phyloP scores from a whole-genome alignment of 2,888 invertebrate species.

The Neoascia interrupta region DNA sequence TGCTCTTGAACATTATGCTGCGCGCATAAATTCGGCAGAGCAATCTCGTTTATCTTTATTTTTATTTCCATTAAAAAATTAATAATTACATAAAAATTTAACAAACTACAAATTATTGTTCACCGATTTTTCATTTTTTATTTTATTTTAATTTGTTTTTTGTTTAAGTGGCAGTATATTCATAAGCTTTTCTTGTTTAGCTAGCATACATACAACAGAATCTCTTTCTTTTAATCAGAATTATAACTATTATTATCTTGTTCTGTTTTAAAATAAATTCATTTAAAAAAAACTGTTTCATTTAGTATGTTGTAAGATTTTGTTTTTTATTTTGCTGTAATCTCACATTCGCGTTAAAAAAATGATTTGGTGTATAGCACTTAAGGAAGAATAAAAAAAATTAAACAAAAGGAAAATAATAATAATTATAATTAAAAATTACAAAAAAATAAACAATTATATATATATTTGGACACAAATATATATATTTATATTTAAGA shows the following conservation, averaged over 20 bases:
- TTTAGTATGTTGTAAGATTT: slow-evolving; percentile 8
- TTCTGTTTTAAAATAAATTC: too few relatives aligned
- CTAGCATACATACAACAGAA: slow-evolving; percentile 36
- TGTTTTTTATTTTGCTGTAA: slow-evolving; percentile 17
- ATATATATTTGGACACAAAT: slow-evolving; percentile 46
- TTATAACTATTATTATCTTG: slow-evolving; percentile 21
- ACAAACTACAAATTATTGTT: slow-evolving; percentile 59
- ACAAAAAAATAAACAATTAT: slow-evolving; percentile 45
- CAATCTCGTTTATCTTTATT: slow-evolving; percentile 55
- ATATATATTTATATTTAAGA: slow-evolving; percentile 23
- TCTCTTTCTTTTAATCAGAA: slow-evolving; percentile 25
- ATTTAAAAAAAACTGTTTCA: background rate
- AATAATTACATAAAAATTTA: slow-evolving; percentile 60
- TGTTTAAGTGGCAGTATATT: slow-evolving; percentile 60
- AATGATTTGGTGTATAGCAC: slow-evolving; percentile 67
- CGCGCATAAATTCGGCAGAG: slow-evolving; percentile 38
- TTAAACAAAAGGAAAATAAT: slow-evolving; percentile 55
- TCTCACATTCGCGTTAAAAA: slow-evolving; percentile 25
- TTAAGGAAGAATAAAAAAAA: slow-evolving; percentile 64
- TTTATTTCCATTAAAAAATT: slow-evolving; percentile 54
- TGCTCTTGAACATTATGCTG: slow-evolving; percentile 33
- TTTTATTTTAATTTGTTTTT: slow-evolving; percentile 17
- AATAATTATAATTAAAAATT: slow-evolving; percentile 64
- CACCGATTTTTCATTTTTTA: slow-evolving; percentile 37
- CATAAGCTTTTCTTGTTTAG: slow-evolving; percentile 33